A percentile compares a stretch with the other conserved stretches of the same genome.
Evolutionary conservation across 2,797 vertebrate genomes (phyloP).

Genomic region (Petrocephalus sullivani): DNA sequence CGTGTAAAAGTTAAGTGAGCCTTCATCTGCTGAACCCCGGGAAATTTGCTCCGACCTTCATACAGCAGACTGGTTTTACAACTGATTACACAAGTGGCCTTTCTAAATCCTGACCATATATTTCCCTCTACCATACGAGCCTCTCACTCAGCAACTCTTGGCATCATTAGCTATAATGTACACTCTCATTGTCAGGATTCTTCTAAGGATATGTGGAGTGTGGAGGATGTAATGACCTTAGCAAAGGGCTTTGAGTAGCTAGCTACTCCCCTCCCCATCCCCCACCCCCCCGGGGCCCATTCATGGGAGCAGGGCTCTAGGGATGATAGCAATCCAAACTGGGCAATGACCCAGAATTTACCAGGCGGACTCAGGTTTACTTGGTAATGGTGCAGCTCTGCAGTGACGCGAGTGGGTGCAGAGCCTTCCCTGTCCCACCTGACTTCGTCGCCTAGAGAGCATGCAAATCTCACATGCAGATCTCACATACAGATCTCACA

Average conservation of each 20-base stretch:
- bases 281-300: neutral
- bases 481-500: neutral
- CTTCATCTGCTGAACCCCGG: neutral
- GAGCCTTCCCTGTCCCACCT: neutral
- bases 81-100: conserved; percentile 38
- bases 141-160: conserved; percentile 56
- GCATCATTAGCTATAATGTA: conserved; percentile 61
- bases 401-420: neutral
- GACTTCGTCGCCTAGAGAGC: neutral
- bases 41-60: conserved; percentile 44
- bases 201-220: conserved; percentile 49
- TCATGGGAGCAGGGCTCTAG: conserved; percentile 22
- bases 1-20: neutral
- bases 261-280: neutral
- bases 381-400: neutral
- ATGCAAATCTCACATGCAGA: neutral
- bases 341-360: neutral
- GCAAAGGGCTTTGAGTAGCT: conserved; percentile 39
- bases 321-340: neutral
- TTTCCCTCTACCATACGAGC: conserved; percentile 33
- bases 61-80: conserved; percentile 42
- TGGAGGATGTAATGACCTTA: conserved; percentile 51
- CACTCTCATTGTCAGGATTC: conserved; percentile 31
- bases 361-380: neutral
- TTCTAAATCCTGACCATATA: conserved; percentile 21